A percentile compares a stretch with the other conserved stretches of the same genome.
These are phyloP conservation scores for Papilio polyxenes DNA, from an alignment of 1,140 invertebrate genomes.

Conservation along the genomic window DNA sequence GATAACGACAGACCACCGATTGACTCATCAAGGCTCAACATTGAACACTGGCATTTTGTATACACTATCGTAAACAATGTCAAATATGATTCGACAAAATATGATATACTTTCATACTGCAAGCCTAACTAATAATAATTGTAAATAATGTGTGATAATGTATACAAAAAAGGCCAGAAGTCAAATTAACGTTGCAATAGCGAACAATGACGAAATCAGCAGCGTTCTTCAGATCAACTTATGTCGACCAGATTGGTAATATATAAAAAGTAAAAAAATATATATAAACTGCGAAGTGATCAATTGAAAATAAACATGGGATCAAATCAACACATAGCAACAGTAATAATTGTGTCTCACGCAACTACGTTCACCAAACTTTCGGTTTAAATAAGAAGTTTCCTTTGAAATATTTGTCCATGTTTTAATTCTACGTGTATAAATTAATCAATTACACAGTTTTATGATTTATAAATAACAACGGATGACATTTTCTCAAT, in stretches of 20 bases:
- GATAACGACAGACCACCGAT: slow-evolving; percentile 45
- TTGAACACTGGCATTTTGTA: slow-evolving; percentile 20
- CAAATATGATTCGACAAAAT: neutral
- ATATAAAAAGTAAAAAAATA: neutral
- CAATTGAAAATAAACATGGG: slow-evolving; percentile 17
- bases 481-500: neutral
- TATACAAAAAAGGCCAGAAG: neutral
- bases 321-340: slow-evolving; percentile 31
- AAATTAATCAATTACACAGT: too few species aligned
- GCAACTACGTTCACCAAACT: slow-evolving; percentile 1
- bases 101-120: neutral
- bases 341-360: slow-evolving; percentile 30
- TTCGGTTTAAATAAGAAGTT: neutral
- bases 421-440: too few species aligned
- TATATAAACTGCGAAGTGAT: neutral
- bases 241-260: neutral
- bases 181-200: slow-evolving; percentile 3
- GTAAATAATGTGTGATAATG: neutral
- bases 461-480: too few species aligned
- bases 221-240: neutral
- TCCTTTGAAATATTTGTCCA: too few species aligned
- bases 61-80: slow-evolving; percentile 3
- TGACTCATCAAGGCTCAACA: slow-evolving; percentile 42
- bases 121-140: neutral
- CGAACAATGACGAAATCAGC: neutral